Conservation (phyloP, 1,140 invertebrate genomes). For the Aphaenogaster floridana region DNA sequence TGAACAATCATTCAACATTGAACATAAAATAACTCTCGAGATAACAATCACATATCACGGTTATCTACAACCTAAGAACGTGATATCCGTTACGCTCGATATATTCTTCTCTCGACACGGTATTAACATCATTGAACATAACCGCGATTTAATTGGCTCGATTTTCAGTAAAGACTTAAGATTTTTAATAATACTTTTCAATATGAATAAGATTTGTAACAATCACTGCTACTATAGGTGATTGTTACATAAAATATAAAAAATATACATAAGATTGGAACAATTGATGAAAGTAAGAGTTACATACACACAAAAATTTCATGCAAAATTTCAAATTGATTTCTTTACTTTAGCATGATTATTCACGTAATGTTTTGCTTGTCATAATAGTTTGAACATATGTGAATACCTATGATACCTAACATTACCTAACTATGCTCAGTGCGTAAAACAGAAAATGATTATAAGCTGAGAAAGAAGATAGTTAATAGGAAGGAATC, state of each 20-base stretch:
- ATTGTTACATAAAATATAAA: background rate
- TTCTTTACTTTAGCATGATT: background rate
- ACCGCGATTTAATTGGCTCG: background rate
- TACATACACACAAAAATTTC: background rate
- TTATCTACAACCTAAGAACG: background rate
- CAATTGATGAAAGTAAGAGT: background rate
- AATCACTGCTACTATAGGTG: background rate
- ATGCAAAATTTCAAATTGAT: constrained; percentile 29
- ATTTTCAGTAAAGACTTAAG: background rate
- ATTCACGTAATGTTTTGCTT: background rate
- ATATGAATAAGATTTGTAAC: constrained; percentile 25
- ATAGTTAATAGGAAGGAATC: constrained; percentile 3
- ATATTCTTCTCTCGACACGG: background rate
- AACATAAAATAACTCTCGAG: background rate
- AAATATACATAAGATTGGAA: background rate
- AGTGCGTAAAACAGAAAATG: background rate
- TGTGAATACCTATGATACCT: background rate
- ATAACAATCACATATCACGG: constrained; percentile 6
- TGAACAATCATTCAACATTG: constrained; percentile 16
- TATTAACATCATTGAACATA: constrained; percentile 16
- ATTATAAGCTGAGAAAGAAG: background rate
- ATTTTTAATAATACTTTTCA: background rate
- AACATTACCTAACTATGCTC: background rate
- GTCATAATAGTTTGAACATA: background rate
- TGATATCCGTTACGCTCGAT: background rate